A percentile compares a stretch with the other conserved stretches of the same genome.
Evolutionary conservation across 2,888 invertebrate species (phyloP).

Genomic region (Syritta pipiens): DNA sequence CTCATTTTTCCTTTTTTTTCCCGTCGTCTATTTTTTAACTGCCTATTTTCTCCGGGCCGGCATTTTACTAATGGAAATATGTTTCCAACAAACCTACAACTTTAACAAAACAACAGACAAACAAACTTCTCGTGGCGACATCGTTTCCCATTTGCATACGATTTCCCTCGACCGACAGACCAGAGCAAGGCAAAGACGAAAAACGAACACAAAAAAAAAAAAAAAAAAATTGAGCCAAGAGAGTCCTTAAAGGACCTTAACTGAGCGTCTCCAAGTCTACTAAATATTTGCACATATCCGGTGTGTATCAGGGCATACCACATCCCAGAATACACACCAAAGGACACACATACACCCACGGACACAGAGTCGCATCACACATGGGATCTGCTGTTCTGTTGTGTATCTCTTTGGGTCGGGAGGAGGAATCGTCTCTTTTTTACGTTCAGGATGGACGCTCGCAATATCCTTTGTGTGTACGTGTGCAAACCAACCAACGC

Average conservation of each 20-base stretch:
- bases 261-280: slow-evolving; percentile 69
- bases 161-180: slow-evolving; percentile 47
- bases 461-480: slow-evolving; percentile 55
- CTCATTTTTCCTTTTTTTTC: slow-evolving; percentile 6
- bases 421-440: slow-evolving; percentile 29
- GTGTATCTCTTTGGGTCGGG: slow-evolving; percentile 48
- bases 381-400: slow-evolving; percentile 41
- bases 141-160: slow-evolving; percentile 66
- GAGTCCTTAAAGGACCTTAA: slow-evolving; percentile 63
- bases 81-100: slow-evolving; percentile 65
- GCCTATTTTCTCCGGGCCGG: slow-evolving; percentile 39
- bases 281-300: slow-evolving; percentile 69
- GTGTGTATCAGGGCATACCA: slow-evolving; percentile 55
- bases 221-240: slow-evolving; percentile 20
- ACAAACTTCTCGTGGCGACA: slow-evolving; percentile 67
- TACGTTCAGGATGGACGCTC: slow-evolving; percentile 50
- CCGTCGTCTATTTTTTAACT: slow-evolving; percentile 8
- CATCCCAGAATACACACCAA: too few species aligned
- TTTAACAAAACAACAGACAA: slow-evolving; percentile 66
- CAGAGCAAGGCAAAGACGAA: slow-evolving; percentile 16
- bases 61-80: slow-evolving; percentile 65
- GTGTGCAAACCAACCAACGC: slow-evolving; percentile 1
- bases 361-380: slow-evolving; percentile 10
- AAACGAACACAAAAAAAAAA: background rate
- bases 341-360: slow-evolving; percentile 18